A percentile compares a stretch with the other conserved stretches of the same genome.
These are phyloP conservation scores for Hyphantria cunea DNA, from an alignment of 1,140 invertebrate genomes.

Conservation along the genomic window DNA sequence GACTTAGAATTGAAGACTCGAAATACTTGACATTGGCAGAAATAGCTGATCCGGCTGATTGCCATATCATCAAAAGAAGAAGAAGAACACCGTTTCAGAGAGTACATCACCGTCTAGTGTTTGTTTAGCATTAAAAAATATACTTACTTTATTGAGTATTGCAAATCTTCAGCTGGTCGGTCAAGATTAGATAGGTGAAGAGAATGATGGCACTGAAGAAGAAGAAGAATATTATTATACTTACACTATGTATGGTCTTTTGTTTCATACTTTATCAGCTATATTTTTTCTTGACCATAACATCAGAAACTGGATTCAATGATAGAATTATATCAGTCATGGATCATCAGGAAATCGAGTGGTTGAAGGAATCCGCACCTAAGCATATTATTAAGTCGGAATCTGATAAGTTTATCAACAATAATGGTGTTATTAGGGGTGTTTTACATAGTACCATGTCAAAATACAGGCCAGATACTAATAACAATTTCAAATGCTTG, in stretches of 20 bases:
- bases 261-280: slow-evolving; percentile 70
- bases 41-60: no score
- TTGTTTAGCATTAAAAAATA: no score
- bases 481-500: slow-evolving; percentile 64
- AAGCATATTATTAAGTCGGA: slow-evolving; percentile 40
- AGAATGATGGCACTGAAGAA: slow-evolving; percentile 59
- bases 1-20: no score
- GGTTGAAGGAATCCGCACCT: slow-evolving; percentile 34
- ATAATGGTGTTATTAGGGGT: slow-evolving; percentile 65
- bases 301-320: slow-evolving; percentile 45
- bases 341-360: slow-evolving; percentile 46
- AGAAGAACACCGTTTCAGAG: no score
- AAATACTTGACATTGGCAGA: no score
- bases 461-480: slow-evolving; percentile 58
- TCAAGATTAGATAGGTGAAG: no score
- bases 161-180: no score
- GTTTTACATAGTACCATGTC: slow-evolving; percentile 54
- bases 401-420: slow-evolving; percentile 65
- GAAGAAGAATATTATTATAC: slow-evolving; percentile 65
- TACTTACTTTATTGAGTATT: no score
- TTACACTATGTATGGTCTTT: slow-evolving; percentile 54
- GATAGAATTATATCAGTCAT: slow-evolving; percentile 48
- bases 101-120: no score
- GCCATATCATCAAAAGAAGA: no score
- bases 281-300: slow-evolving; percentile 69